Conservation (phyloP, 2,888 invertebrate genomes). For the Pristionchus entomophagus region DNA sequence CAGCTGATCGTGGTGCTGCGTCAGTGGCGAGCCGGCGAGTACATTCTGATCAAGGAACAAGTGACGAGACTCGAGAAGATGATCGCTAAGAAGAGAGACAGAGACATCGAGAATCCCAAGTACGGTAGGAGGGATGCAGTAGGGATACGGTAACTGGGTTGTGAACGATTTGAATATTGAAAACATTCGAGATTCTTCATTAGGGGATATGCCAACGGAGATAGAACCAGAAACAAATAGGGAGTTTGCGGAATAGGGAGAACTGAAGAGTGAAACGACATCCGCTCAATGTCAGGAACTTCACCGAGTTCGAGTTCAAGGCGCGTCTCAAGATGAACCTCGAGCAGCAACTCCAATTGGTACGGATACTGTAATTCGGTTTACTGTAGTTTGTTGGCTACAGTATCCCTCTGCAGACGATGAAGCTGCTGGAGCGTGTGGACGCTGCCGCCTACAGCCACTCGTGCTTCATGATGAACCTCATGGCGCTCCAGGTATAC, state of each 20-base stretch:
- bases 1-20: constrained; percentile 30
- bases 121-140: background rate
- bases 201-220: no score
- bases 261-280: no score
- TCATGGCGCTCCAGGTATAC: constrained; percentile 17
- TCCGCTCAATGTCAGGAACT: background rate
- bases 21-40: constrained; percentile 29
- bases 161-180: no score
- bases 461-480: constrained; percentile 38
- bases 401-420: constrained; percentile 22
- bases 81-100: constrained; percentile 25
- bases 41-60: constrained; percentile 9
- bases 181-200: no score
- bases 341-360: constrained; percentile 17
- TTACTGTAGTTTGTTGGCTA: background rate
- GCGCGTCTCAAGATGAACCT: constrained; percentile 6
- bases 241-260: no score
- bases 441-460: constrained; percentile 22
- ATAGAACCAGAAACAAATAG: no score
- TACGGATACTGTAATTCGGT: background rate
- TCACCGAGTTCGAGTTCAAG: constrained; percentile 42
- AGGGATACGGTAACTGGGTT: background rate
- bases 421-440: constrained; percentile 23
- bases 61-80: constrained; percentile 21
- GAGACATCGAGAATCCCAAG: constrained; percentile 37